A percentile compares a stretch with the other conserved stretches of the same genome.
Conservation (phyloP, 1,140 invertebrate genomes). For the Archivesica marissinica region DNA sequence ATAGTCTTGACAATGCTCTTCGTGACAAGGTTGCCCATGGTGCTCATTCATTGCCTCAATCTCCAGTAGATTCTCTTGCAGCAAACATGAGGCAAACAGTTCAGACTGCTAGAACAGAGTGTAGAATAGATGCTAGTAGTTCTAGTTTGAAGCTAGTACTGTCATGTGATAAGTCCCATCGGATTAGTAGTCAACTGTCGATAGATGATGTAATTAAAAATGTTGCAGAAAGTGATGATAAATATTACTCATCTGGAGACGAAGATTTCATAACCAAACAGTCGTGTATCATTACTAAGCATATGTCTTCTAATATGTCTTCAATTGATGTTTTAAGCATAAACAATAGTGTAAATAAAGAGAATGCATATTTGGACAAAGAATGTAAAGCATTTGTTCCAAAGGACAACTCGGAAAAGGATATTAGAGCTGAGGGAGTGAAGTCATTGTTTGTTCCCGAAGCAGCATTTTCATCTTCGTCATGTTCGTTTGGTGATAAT, state of each 20-base stretch:
- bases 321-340: not conserved
- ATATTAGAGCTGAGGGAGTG: too few species aligned
- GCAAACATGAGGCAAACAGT: not conserved
- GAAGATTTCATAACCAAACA: not conserved
- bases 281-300: not conserved
- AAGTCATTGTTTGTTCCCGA: too few species aligned
- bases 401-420: too few species aligned
- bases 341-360: not conserved
- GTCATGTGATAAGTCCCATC: too few species aligned
- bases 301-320: not conserved
- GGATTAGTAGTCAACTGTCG: not conserved
- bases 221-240: constrained; percentile 28
- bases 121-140: not conserved
- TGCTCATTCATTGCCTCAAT: not conserved
- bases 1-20: not conserved
- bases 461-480: constrained; percentile 49
- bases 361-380: not conserved
- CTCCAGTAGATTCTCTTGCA: not conserved
- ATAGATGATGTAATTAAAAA: constrained; percentile 27
- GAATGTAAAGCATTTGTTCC: too few species aligned
- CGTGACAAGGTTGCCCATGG: not conserved
- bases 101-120: not conserved
- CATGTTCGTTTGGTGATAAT: constrained; percentile 37
- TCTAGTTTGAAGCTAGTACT: not conserved
- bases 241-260: not conserved